Base-by-base conservation (phyloP, 2,113 vertebrate genomes). In the Oryzias woworae region DNA sequence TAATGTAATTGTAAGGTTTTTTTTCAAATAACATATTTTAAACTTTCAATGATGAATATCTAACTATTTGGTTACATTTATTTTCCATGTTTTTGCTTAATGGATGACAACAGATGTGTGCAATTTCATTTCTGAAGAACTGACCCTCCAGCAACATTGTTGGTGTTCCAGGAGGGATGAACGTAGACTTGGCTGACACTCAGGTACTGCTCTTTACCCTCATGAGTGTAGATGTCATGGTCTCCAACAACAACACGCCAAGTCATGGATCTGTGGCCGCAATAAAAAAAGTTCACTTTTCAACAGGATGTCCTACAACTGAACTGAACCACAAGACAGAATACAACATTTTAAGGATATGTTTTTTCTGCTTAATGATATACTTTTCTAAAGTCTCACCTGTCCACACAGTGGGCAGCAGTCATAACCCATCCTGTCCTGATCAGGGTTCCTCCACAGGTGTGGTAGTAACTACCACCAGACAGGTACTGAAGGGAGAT, bases 171-270 rank as follows among this genome's bases (percentile, higher is more conserved):
- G 3, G 43, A 48, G 1, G 90, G 81, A 64, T 96, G 94, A 20
- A 92, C 1, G 70, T 91, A 55, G 7, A 94, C 92, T 0, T 1
- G 60, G 51, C 90, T 91, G 70, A 95, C 93, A 0, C 17, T 81
- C 77, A 94, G 80, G 52, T 86, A 87, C 90, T 97, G 95, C 88
- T 98, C 95, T 0, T 15, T 90, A 60, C 93, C 92, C 0, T 98
- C 94, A 0, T 85, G n/a, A 0, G 0, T 0, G 75, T 88, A 58
- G 70, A 97, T 86, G 87, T 94, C 89, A 82, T 98, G 95, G 0
- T 96, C 95, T 4, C 95, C 95, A 0, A 92, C 84, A 58, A 95
- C 91, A 15, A 98, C 93, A 0, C 93, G 93, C 91, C 92, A 95
- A 1, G 82, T 90, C 82, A 79, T 12, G 51, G 78, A 3, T 0